Conservation (phyloP, 2,113 vertebrate species). For the Cavia aperea region DNA sequence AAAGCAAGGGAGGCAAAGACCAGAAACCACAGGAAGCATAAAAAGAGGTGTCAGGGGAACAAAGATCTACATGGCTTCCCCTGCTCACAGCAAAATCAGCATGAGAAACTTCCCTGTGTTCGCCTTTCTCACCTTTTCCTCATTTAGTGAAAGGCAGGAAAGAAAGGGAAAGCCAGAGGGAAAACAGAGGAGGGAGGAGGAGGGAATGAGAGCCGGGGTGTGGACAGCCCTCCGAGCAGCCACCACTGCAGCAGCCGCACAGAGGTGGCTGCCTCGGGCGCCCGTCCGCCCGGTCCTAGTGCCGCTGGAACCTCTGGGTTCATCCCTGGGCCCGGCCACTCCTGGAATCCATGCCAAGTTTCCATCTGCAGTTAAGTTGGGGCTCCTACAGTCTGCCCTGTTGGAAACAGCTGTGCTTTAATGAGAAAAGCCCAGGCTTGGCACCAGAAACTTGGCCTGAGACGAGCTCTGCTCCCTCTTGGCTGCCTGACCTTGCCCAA, state of each 20-base stretch:
- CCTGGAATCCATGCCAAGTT: background rate
- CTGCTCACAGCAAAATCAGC: background rate
- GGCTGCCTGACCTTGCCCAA: conserved; percentile 43
- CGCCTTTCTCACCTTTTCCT: conserved; percentile 29
- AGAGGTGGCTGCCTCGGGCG: background rate
- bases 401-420: background rate
- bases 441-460: background rate
- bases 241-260: conserved; percentile 20
- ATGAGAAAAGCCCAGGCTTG: background rate
- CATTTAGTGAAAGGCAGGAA: background rate
- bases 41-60: background rate
- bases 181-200: conserved; percentile 16
- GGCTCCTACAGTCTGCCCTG: background rate
- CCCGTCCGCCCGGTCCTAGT: conserved; percentile 53
- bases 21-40: background rate
- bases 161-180: background rate
- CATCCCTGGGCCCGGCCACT: background rate
- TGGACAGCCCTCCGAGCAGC: conserved; percentile 19
- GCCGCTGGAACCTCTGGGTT: background rate
- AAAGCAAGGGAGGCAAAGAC: background rate
- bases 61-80: background rate
- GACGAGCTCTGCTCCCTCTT: background rate
- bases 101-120: conserved; percentile 43
- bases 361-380: background rate
- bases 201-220: background rate